Evolutionary conservation across 1,140 invertebrate genomes (phyloP), one percentile per base, ranked within the genome.

Genomic region (Pemphigus obesinymphae): DNA sequence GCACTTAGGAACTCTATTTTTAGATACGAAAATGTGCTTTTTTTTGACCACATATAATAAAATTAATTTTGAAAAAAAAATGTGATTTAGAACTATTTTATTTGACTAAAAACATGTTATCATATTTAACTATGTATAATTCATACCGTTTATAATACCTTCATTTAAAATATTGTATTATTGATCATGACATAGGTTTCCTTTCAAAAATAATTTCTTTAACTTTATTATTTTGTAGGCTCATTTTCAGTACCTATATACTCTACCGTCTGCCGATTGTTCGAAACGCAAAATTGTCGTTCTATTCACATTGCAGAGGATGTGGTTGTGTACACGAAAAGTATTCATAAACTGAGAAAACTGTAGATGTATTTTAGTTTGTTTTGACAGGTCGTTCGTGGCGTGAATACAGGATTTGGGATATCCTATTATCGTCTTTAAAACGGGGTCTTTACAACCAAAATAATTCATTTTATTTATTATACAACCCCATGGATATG

Each of bases 391-490:
- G 20, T 58, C 50, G 48, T 58, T 2, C 34, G 15, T 23, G 48
- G 2, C 34, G 45, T 75, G 45, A 75, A 55, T n/a, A 76, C 50
- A 29, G 73, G 48, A 55, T 76, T 53, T 31, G 48, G 73, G 29
- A 55, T 76, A 34, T 76, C 73, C 48, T 34, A 37, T 50, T 15
- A 31, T 73, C 40, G 26, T 55, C 17, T n/a, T 76, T 55, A 37
- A 11, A 76, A 76, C 48, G 50, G 31, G 6, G 17, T 23, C 48
- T 5, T 37, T 55, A 34, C 48, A 76, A 76, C 73, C 20, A 76
- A 34, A 76, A 76, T 50, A 73, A 73, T 73, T 55, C 73, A 31
- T 76, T 55, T 76, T 76, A 34, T 76, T 53, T 55, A 55, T 73
- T 50, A 50, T 50, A 68, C 43, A 48, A 75, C 48, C 73, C 29